Conservation (phyloP, 35 echinoderm and acorn worm species). For the Acanthaster planci region DNA sequence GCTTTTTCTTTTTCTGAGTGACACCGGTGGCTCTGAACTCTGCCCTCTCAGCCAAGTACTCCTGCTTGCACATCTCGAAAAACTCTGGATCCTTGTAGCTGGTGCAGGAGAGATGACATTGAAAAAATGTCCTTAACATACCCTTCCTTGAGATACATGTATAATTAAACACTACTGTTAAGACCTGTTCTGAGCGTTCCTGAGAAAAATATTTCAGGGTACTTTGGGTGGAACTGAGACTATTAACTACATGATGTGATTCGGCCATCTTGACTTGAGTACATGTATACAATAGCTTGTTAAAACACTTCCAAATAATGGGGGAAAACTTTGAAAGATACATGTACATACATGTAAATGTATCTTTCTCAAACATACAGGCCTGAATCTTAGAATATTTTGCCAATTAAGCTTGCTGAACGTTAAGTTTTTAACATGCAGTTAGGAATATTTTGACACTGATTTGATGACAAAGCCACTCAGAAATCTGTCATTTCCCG, state of each 20-base stretch:
- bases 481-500: too few relatives aligned
- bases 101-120: background rate
- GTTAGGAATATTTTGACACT: too few relatives aligned
- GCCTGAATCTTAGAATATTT: too few relatives aligned
- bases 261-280: too few relatives aligned
- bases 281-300: too few relatives aligned
- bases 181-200: background rate
- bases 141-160: background rate
- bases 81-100: slow-evolving; percentile 80
- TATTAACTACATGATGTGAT: background rate
- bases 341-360: too few relatives aligned
- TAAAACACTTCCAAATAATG: too few relatives aligned
- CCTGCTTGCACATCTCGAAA: slow-evolving; percentile 81
- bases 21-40: slow-evolving; percentile 77
- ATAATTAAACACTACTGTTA: background rate
- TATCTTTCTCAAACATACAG: too few relatives aligned
- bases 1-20: slow-evolving; percentile 47
- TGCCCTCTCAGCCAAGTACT: slow-evolving; percentile 84
- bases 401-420: too few relatives aligned
- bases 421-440: too few relatives aligned
- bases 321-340: too few relatives aligned
- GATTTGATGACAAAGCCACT: too few relatives aligned
- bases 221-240: background rate
- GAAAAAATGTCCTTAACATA: background rate
- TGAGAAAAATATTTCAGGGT: background rate